Conservation (phyloP, 1,140 invertebrate species). For the Neotoxoptera formosana region DNA sequence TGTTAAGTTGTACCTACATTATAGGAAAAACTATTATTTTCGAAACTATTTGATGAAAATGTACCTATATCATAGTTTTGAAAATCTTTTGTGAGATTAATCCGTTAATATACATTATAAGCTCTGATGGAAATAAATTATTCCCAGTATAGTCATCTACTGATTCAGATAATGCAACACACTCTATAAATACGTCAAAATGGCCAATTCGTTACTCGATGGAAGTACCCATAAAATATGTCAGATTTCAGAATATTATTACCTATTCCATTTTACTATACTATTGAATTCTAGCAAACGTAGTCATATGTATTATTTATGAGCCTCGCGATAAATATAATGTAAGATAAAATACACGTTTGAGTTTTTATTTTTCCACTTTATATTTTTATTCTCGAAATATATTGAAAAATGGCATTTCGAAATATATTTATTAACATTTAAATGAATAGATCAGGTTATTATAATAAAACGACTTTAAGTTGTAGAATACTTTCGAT, state of each 20-base stretch:
- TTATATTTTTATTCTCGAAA: neutral
- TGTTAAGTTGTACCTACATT: neutral
- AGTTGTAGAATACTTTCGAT: neutral
- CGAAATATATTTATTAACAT: neutral
- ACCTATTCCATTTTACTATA: neutral
- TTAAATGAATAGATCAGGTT: neutral
- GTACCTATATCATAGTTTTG: neutral
- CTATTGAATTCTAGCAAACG: neutral
- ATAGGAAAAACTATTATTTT: neutral
- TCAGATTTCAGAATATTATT: neutral
- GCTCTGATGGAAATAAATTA: neutral
- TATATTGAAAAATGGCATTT: neutral
- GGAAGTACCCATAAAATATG: neutral
- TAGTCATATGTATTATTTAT: neutral
- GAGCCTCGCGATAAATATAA: neutral
- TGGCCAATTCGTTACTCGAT: neutral
- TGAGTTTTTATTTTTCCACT: neutral
- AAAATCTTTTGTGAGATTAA: neutral
- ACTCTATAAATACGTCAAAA: neutral
- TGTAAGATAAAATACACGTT: neutral
- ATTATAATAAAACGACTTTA: neutral
- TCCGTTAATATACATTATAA: neutral
- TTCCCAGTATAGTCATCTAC: neutral
- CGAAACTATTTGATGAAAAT: neutral
- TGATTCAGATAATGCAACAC: neutral